Evolutionary conservation across 1,140 invertebrate species (phyloP), one percentile per base, ranked within the genome.

Genomic region (Trichonephila inaurata): DNA sequence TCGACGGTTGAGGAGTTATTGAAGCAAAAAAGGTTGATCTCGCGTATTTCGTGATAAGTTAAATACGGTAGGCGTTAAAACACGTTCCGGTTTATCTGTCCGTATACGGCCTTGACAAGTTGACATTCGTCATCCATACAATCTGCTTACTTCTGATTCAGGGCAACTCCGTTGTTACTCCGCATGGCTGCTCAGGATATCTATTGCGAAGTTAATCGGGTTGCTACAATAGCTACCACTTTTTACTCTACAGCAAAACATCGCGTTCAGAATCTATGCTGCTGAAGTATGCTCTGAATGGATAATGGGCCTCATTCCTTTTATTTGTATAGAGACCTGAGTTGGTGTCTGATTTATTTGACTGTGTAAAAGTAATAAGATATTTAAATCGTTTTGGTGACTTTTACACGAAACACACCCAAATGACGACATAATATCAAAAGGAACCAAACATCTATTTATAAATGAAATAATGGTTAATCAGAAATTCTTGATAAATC

Each of bases 11-110:
- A 88, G 87, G 60, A 93, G 24, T 93, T 93, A 93, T 64, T 93
- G 92, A 89, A 93, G 92, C 64, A 93, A 61, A 93, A 51, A 93
- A 93, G 62, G 62, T 89, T n/a, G 69, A 81, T 81, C 82, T 77
- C 28, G n/a, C 44, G 81, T 92, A 92, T 92, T 83, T 66, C n/a
- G 44, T 81, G 92, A 89, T 51, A 51, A 51, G 51, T 51, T 51
- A 51, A 51, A 51, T 89, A 93, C 92, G 58, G 92, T 93, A 93
- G 92, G 92, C 92, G 92, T 93, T 82, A 89, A 72, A 93, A 93
- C 66, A 88, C 21, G 69, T 81, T 89, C 69, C 64, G 28, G n/a
- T 44, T 89, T 88, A 88, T 88, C 92, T 93, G 92, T 81, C 85
- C 58, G 51, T 62, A 62, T 87, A 87, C 61, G 83, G 92, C 85